Percentiles rank a stretch among this genome's conserved stretches.
Evolutionary conservation across 2,888 invertebrate species (phyloP).

Genomic region (Rhamphomyia laevipes): DNA sequence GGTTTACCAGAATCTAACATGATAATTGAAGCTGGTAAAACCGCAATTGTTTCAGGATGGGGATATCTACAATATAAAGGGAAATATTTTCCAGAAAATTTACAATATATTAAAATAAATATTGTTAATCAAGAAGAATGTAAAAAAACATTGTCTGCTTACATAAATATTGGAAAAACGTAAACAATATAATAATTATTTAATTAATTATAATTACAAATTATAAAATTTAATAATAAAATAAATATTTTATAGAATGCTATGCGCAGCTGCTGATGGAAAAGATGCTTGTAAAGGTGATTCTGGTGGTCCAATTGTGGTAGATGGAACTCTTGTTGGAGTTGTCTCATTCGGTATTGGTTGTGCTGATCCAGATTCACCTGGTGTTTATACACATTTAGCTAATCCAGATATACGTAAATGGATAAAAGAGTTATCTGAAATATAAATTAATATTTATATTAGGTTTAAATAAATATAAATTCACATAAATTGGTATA

Average conservation of each 20-base stretch:
- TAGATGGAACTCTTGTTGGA: neutral
- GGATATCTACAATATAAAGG: slow-evolving; percentile 7
- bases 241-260: too few species aligned
- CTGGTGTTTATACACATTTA: neutral
- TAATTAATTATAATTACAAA: too few species aligned
- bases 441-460: too few species aligned
- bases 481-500: too few species aligned
- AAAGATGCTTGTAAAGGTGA: neutral
- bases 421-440: too few species aligned
- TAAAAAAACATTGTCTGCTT: slow-evolving; percentile 5
- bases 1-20: slow-evolving; percentile 3
- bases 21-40: slow-evolving; percentile 2
- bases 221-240: too few species aligned
- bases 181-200: too few species aligned
- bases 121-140: slow-evolving; percentile 10
- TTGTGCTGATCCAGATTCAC: neutral
- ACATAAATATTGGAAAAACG: slow-evolving; percentile 8
- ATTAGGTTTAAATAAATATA: too few species aligned
- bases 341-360: neutral
- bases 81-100: slow-evolving; percentile 5
- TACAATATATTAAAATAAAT: slow-evolving; percentile 7
- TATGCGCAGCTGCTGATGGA: slow-evolving; percentile 7
- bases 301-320: neutral
- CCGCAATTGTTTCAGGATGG: slow-evolving; percentile 12
- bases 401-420: too few species aligned